A percentile compares a stretch with the other conserved stretches of the same genome.
phyloP scores from a whole-genome alignment of 2,113 vertebrate genomes.

The Eulemur macaco region DNA sequence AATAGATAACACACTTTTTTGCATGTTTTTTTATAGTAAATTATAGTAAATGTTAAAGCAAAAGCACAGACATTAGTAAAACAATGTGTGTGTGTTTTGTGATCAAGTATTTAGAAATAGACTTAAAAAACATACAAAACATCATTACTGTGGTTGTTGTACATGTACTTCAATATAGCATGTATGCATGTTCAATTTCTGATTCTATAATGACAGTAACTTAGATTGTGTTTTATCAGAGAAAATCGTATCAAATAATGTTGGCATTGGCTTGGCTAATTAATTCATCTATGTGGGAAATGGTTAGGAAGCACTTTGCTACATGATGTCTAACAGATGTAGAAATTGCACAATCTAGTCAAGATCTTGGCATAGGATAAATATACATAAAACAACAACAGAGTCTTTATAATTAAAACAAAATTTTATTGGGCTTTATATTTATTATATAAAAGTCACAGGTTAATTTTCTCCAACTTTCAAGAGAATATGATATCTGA shows the following conservation, averaged over 20 bases:
- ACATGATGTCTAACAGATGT: neutral
- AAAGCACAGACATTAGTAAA: neutral
- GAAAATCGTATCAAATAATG: neutral
- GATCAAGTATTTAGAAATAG: neutral
- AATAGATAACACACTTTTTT: too few species aligned
- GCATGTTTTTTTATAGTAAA: neutral
- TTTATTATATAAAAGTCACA: neutral
- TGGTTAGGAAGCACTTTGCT: neutral
- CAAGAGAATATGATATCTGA: neutral
- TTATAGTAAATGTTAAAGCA: neutral
- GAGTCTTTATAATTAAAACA: neutral
- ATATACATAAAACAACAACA: neutral
- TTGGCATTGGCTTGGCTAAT: neutral
- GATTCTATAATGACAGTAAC: neutral
- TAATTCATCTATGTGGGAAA: neutral
- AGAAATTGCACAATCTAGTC: neutral
- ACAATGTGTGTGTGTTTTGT: neutral
- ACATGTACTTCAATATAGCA: neutral
- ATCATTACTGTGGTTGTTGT: neutral
- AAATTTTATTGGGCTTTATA: neutral
- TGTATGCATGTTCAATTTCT: neutral
- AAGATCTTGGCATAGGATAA: neutral
- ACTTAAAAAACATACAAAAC: neutral
- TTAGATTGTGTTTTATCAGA: neutral
- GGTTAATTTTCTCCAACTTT: neutral